These are phyloP conservation scores for Pelobates cultripes DNA, from an alignment of 2,797 vertebrate species.

Conservation along the genomic window DNA sequence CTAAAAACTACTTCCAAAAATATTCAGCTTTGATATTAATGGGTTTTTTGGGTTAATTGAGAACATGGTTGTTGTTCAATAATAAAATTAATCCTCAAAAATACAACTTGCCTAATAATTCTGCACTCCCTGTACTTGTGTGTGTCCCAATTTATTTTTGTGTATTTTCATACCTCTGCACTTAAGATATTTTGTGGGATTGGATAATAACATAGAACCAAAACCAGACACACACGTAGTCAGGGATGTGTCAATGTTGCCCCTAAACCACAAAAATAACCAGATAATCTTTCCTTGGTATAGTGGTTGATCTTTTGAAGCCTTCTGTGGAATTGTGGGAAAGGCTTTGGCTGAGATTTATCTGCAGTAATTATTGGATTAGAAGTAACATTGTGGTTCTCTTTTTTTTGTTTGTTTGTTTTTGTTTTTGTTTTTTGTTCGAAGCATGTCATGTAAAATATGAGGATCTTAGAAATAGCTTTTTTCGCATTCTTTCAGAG, in stretches of 20 bases:
- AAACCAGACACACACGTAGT: not conserved
- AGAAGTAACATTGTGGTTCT: slow-evolving; percentile 6
- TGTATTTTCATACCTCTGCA: no score
- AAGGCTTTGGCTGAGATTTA: slow-evolving; percentile 31
- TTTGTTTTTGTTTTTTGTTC: not conserved
- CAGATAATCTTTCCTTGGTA: slow-evolving; percentile 6
- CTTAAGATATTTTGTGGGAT: no score
- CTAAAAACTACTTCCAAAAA: no score
- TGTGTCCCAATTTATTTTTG: no score
- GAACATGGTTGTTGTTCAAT: no score
- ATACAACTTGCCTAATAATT: no score
- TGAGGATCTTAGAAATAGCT: not conserved
- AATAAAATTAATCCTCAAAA: no score
- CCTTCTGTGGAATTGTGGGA: slow-evolving; percentile 11
- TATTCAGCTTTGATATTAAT: no score
- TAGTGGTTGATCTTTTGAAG: slow-evolving; percentile 31
- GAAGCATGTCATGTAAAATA: not conserved
- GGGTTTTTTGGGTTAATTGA: no score
- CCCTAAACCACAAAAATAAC: slow-evolving; percentile 23
- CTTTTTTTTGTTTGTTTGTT: no score
- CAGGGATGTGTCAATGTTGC: not conserved
- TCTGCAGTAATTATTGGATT: slow-evolving; percentile 12
- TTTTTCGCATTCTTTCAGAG: not conserved
- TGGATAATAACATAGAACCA: no score
- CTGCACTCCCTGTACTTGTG: no score